Evolutionary conservation across 2,888 invertebrate genomes (phyloP).

Genomic region (Calameuta pallipes): DNA sequence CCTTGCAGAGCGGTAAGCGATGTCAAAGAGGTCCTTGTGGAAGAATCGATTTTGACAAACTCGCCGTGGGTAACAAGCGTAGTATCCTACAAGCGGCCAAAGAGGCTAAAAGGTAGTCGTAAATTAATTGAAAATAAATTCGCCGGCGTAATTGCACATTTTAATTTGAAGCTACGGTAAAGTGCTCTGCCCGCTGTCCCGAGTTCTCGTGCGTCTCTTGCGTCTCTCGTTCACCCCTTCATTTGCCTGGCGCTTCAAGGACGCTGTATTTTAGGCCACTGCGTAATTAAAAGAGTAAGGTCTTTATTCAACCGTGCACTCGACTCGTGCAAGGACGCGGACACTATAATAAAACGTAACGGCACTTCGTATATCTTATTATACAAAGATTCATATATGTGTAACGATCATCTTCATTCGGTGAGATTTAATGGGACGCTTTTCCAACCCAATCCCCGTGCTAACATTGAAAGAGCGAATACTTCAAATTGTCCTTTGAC

Average conservation of each 20-base stretch:
- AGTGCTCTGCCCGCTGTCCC: constrained; percentile 6
- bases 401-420: neutral
- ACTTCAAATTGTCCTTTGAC: neutral
- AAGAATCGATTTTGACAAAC: neutral
- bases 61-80: neutral
- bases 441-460: neutral
- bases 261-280: constrained; percentile 39
- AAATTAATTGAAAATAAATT: constrained; percentile 59
- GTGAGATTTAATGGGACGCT: neutral
- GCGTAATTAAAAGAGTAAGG: constrained; percentile 58
- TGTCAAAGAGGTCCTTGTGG: neutral
- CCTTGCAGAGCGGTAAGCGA: neutral
- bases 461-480: neutral
- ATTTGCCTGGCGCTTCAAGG: constrained; percentile 33
- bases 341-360: constrained; percentile 25
- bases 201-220: constrained; percentile 11
- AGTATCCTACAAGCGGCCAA: neutral
- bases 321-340: constrained; percentile 15
- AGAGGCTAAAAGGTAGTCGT: constrained; percentile 42
- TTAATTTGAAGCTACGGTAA: constrained; percentile 50
- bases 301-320: constrained; percentile 39
- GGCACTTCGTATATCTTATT: constrained; percentile 2
- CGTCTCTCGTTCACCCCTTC: constrained; percentile 19
- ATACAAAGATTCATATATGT: neutral
- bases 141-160: constrained; percentile 49